These are phyloP conservation scores for Arremon brunneinucha DNA, from an alignment of 2,797 vertebrate genomes.

Conservation along the genomic window DNA sequence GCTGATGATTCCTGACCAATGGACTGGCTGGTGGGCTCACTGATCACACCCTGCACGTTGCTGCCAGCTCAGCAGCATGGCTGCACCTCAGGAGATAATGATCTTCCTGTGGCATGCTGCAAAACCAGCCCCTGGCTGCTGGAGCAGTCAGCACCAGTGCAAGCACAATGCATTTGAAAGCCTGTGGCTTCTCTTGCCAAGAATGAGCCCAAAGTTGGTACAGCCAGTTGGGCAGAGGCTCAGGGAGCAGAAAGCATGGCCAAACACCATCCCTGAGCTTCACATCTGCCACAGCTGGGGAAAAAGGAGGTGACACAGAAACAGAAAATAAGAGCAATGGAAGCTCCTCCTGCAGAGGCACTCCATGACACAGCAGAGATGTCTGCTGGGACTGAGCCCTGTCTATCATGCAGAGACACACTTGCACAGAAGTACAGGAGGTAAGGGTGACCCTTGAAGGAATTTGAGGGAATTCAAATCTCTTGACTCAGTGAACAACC, in stretches of 20 bases:
- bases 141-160: background rate
- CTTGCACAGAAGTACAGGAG: background rate
- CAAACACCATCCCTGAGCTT: background rate
- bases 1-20: background rate
- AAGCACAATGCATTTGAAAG: background rate
- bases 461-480: background rate
- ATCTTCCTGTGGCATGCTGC: background rate
- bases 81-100: background rate
- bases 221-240: background rate
- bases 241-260: background rate
- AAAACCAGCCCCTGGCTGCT: background rate
- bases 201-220: background rate
- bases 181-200: background rate
- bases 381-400: background rate
- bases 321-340: background rate
- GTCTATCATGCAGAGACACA: background rate
- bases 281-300: background rate
- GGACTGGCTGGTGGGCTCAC: background rate
- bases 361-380: background rate
- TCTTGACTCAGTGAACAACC: background rate
- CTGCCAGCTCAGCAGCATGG: background rate
- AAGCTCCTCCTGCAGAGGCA: background rate
- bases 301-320: background rate
- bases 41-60: background rate
- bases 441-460: background rate